Percentiles rank a stretch among this genome's conserved stretches.
phyloP scores from a whole-genome alignment of 2,113 vertebrate genomes.

The Petroica traversi region DNA sequence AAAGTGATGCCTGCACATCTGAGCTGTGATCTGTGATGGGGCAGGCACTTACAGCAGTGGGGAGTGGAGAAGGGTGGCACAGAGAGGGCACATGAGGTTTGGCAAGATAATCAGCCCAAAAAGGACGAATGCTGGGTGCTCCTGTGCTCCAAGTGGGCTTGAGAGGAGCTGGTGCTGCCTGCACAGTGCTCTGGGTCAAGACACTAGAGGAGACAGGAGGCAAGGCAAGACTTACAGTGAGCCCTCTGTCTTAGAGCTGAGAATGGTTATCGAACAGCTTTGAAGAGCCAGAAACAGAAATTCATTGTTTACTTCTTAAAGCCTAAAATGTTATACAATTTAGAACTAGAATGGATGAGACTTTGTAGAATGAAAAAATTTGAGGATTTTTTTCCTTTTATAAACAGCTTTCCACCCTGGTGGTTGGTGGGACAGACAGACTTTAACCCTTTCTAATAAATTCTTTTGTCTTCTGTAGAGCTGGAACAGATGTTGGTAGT shows the following conservation, averaged over 20 bases:
- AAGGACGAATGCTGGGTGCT: background rate
- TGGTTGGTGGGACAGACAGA: background rate
- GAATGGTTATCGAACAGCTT: background rate
- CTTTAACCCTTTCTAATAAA: background rate
- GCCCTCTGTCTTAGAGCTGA: background rate
- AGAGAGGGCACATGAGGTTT: background rate
- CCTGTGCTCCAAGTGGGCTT: accelerated
- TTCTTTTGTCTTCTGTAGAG: background rate
- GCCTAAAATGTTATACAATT: background rate
- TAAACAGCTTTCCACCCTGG: background rate
- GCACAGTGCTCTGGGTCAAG: background rate
- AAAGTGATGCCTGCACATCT: background rate
- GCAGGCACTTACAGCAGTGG: background rate
- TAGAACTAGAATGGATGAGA: background rate
- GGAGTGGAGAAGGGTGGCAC: background rate
- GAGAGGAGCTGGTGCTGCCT: background rate
- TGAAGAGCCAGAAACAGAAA: background rate
- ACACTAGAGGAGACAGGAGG: background rate
- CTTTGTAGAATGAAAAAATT: background rate
- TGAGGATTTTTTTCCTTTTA: background rate
- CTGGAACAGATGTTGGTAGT: background rate
- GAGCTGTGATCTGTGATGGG: background rate
- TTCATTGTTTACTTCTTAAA: background rate
- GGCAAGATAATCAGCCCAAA: background rate
- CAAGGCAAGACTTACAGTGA: background rate